These are phyloP conservation scores for Montipora efflorescens DNA, from an alignment of 64 coral and sea anemone genomes.

Conservation along the genomic window DNA sequence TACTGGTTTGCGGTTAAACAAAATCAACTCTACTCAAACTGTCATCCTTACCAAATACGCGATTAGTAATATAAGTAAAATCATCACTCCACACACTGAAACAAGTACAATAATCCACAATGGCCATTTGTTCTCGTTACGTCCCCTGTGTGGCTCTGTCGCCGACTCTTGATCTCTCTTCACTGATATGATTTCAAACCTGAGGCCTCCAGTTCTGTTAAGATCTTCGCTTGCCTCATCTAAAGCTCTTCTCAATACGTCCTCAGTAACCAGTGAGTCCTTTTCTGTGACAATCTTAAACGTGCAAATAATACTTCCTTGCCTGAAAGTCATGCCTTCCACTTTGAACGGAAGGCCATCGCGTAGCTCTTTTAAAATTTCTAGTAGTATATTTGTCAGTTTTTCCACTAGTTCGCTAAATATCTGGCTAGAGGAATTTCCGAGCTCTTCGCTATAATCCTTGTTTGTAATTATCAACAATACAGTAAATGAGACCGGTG, in stretches of 20 bases:
- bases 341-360: neutral
- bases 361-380: neutral
- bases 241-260: neutral
- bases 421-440: neutral
- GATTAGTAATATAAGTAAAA: constrained; percentile 3
- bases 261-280: neutral
- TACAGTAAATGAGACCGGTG: neutral
- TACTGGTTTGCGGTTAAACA: too few relatives aligned
- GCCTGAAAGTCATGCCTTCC: neutral
- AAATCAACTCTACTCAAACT: too few relatives aligned
- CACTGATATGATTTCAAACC: neutral
- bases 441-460: neutral
- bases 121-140: neutral
- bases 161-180: neutral
- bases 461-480: neutral
- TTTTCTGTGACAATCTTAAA: constrained; percentile 15
- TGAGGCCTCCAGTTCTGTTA: neutral
- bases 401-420: neutral
- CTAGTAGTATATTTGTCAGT: neutral
- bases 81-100: neutral
- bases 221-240: neutral
- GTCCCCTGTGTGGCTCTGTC: neutral
- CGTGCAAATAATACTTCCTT: constrained; percentile 58
- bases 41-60: neutral
- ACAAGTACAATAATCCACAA: neutral